Evolutionary conservation across 2,113 vertebrate species (phyloP), one percentile per base, ranked within the genome.

Genomic region (Pithys albifrons): DNA sequence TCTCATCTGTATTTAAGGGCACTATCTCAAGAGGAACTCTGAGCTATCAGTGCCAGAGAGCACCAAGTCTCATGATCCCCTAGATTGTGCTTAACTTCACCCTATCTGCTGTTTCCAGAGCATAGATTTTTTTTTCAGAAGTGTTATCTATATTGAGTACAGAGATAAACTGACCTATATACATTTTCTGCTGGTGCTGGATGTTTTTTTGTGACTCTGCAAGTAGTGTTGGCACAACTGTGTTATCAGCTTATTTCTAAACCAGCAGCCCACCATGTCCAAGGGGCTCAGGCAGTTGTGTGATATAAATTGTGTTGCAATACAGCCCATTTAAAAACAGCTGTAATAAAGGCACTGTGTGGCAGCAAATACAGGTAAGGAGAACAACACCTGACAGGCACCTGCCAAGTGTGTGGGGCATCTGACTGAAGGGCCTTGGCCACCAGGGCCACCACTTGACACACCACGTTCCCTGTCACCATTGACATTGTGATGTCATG

Each of bases 121-220:
- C 79, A 65, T 90, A 94, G 82, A 86, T 90, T 89, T 89, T 77
- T 87, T 74, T 79, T 89, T 77, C 23, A 89, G 15, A 29, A 4
- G 9, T 84, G 75, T 95, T 92, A 94, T 96, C 93, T 97, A 0
- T 72, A 9, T 37, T 84, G 45, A 84, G 78, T 45, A 24, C 54
- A 90, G 65, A 95, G 92, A 96, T 96, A 96, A 96, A 93, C 58
- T 57, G 91, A 94, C 93, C 95, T 96, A 33, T 55, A 62, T 76
- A 41, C 25, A 33, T 66, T 88, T 96, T 95, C 92, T 96, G 76
- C 93, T 86, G 69, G 27, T 90, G 92, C 76, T 91, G 67, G 45
- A 19, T 87, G 17, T 5, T 51, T 92, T 79, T 59, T 89, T 88
- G 82, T 89, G 92, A 83, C 95, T 91, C 75, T 88, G 88, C 82